Conservation (phyloP, 2,888 invertebrate species). For the Apamea anceps region DNA sequence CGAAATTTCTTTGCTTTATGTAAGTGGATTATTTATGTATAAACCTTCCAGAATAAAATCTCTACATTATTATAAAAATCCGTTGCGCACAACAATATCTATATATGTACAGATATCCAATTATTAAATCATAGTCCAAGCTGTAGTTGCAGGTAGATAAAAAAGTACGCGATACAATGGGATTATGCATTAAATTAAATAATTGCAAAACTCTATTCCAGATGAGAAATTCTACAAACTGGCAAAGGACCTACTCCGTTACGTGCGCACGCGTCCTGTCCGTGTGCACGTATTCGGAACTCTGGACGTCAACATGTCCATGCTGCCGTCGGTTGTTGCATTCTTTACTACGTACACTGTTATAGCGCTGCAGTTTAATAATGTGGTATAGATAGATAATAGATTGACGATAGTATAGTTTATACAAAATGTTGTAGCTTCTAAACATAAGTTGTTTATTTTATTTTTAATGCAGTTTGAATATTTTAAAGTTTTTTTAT, state of each 20-base stretch:
- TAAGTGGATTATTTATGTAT: too few species aligned
- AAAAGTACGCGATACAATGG: neutral
- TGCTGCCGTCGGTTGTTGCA: constrained; percentile 73
- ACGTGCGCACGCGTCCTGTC: constrained; percentile 70
- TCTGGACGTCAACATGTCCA: constrained; percentile 73
- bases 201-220: neutral
- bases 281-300: constrained; percentile 71
- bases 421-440: too few species aligned
- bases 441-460: too few species aligned
- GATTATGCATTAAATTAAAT: constrained; percentile 32
- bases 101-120: neutral
- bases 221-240: constrained; percentile 61
- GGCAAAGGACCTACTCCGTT: constrained; percentile 72
- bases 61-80: neutral
- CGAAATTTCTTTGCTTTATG: neutral
- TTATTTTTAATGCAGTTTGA: neutral
- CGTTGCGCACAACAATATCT: neutral
- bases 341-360: constrained; percentile 53
- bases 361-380: neutral
- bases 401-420: neutral
- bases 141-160: neutral
- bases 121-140: neutral
- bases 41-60: neutral
- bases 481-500: neutral
- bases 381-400: neutral